Evolutionary conservation across 2,888 invertebrate species (phyloP), one percentile per base, ranked within the genome.

Genomic region (Branchipolynoe longqiensis): DNA sequence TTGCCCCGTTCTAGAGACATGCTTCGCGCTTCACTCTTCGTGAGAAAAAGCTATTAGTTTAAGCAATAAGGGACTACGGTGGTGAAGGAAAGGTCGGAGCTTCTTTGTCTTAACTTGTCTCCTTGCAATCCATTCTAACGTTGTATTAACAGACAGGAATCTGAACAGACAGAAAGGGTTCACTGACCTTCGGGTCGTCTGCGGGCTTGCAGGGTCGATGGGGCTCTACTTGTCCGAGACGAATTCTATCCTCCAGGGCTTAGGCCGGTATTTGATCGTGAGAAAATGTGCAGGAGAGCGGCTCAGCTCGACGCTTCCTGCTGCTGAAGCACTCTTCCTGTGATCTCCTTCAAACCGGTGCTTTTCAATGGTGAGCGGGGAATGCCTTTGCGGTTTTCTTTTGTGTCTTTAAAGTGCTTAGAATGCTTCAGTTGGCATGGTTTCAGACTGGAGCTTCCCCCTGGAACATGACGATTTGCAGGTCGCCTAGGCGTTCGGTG

Each of bases 291-390:
- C 36, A 4, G 38, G n/a, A n/a, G 18, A 69, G 36, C 38, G 4
- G 22, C 38, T 69, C 22, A 8, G n/a, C n/a, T 69, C 38, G 18
- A 4, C 12, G 36, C 69, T 36, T 22, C 38, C 69, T 8, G 22
- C 38, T 38, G 2, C 28, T 69, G 38, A 36, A 22, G 25, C 36
- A 33, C 69, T 36, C 36, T 33, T 14, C 38, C 69, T 69, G 33
- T 69, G 69, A 69, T 69, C 69, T 69, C 4, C 38, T 69, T 69
- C 69, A 69, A 69, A 36, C 69, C 69, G 3, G 14, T 18, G 25
- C 36, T 38, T 69, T 38, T 38, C 69, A 69, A 69, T 69, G 69
- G 69, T 69, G 36, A 69, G 36, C 33, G 38, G 69, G 38, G 62
- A 1, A 1, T 31, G 28, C 18, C 48, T 18, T 48, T 48, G 8